These are phyloP conservation scores for Anoplophora glabripennis DNA, from an alignment of 1,140 invertebrate species.

Conservation along the genomic window DNA sequence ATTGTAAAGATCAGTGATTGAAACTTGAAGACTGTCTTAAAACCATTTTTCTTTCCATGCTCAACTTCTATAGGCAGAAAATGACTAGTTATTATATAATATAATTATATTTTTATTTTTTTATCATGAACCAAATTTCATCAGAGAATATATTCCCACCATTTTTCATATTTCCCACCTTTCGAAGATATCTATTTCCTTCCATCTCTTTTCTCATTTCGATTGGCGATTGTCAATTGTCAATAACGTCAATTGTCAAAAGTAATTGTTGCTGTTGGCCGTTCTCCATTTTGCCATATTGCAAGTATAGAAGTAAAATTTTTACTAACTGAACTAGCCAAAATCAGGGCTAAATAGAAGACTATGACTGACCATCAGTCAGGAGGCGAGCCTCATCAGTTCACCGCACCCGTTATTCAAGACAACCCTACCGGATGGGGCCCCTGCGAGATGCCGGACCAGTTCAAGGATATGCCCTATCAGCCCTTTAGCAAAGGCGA, in stretches of 20 bases:
- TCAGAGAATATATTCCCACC: no score
- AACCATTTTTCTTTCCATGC: no score
- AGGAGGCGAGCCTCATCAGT: constrained; percentile 28
- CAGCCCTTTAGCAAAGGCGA: constrained; percentile 98
- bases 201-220: not conserved
- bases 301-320: not conserved
- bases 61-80: no score
- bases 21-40: no score
- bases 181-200: no score
- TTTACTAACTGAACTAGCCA: not conserved
- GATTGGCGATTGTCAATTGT: not conserved
- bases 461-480: constrained; percentile 97
- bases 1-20: no score
- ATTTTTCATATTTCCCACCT: no score
- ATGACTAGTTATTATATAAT: no score
- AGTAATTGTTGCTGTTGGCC: not conserved
- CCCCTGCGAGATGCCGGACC: constrained; percentile 88
- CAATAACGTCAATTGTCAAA: not conserved
- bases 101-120: no score
- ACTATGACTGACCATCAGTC: constrained; percentile 14
- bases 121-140: no score
- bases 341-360: constrained; percentile 5
- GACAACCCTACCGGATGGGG: constrained; percentile 94
- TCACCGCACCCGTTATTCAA: constrained; percentile 66
- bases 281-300: not conserved